Evolutionary conservation across 1,140 invertebrate species (phyloP).

Genomic region (Drosophila asahinai): DNA sequence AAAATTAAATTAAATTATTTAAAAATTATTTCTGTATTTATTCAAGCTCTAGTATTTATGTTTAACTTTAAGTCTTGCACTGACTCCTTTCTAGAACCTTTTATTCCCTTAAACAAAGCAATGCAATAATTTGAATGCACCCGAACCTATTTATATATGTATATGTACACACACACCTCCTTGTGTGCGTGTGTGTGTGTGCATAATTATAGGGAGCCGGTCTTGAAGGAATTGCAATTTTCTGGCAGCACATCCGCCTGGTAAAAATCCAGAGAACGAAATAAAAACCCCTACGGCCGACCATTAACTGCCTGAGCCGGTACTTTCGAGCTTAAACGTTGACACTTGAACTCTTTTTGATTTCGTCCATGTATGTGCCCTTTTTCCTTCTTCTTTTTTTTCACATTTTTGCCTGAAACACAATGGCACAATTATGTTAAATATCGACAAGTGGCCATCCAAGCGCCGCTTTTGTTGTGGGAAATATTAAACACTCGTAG

Average conservation of each 20-base stretch:
- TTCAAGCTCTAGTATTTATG: neutral
- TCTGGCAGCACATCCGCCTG: slow-evolving; percentile 39
- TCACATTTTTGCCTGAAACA: slow-evolving; percentile 22
- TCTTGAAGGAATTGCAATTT: slow-evolving; percentile 68
- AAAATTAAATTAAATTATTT: too few relatives aligned
- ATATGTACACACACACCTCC: neutral
- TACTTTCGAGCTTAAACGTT: slow-evolving; percentile 64
- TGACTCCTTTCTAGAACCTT: neutral
- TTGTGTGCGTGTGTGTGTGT: neutral
- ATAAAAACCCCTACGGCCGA: slow-evolving; percentile 15
- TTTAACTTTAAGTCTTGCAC: too few relatives aligned
- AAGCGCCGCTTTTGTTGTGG: slow-evolving; percentile 60
- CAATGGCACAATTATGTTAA: slow-evolving; percentile 83
- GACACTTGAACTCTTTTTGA: slow-evolving; percentile 82
- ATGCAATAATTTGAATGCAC: slow-evolving; percentile 1
- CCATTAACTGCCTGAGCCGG: slow-evolving; percentile 67
- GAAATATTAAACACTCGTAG: slow-evolving; percentile 73
- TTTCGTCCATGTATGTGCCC: slow-evolving; percentile 30
- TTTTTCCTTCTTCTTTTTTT: slow-evolving; percentile 1
- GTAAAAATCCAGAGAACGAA: slow-evolving; percentile 8
- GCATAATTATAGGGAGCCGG: slow-evolving; percentile 35
- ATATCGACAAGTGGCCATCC: slow-evolving; percentile 76
- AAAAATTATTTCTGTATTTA: neutral
- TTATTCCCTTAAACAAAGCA: neutral
- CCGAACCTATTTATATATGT: slow-evolving; percentile 1